These are phyloP conservation scores for Caradrina clavipalpis DNA, from an alignment of 2,888 invertebrate species.

Conservation along the genomic window DNA sequence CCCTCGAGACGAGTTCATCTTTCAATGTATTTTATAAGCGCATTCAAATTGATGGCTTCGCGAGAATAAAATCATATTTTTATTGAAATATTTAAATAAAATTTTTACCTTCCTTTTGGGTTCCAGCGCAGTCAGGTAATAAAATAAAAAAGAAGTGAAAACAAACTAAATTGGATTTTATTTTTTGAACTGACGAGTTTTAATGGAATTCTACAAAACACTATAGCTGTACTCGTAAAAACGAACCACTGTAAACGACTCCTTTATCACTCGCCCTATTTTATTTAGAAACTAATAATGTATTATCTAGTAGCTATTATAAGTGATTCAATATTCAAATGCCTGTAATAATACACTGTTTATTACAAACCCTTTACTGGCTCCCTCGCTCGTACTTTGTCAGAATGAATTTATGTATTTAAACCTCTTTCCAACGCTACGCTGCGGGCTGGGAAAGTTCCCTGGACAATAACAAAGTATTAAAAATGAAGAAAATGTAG, in stretches of 20 bases:
- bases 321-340: neutral
- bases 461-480: neutral
- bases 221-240: neutral
- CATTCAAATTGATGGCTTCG: constrained; percentile 48
- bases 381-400: neutral
- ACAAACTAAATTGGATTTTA: constrained; percentile 9
- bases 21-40: constrained; percentile 46
- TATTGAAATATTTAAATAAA: neutral
- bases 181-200: neutral
- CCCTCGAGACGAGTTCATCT: constrained; percentile 53
- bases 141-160: neutral
- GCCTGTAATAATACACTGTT: constrained; percentile 1
- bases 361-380: neutral
- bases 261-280: neutral
- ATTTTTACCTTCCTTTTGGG: neutral
- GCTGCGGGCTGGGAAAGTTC: neutral
- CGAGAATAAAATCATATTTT: constrained; percentile 36
- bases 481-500: no score
- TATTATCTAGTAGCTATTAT: neutral
- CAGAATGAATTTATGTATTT: constrained; percentile 4
- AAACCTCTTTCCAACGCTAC: neutral
- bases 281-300: neutral
- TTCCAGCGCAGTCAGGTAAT: neutral
- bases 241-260: no score
- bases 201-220: neutral